phyloP scores from a whole-genome alignment of 2,797 vertebrate species.

The Pitangus sulphuratus region DNA sequence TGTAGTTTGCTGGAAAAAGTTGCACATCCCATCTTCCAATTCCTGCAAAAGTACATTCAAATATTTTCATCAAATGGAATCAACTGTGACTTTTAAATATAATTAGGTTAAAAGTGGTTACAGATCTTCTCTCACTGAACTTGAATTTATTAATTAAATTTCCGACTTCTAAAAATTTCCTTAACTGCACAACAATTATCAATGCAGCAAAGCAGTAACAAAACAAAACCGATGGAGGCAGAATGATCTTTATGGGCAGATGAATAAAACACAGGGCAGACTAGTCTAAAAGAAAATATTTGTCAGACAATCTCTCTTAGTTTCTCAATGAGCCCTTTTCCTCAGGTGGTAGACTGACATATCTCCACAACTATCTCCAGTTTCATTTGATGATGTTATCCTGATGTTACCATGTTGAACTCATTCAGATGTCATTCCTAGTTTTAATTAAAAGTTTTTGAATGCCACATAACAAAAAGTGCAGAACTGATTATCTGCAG shows the following conservation, averaged over 20 bases:
- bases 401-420: constrained; percentile 4
- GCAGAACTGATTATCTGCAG: constrained; percentile 33
- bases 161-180: neutral
- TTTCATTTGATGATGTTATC: constrained; percentile 30
- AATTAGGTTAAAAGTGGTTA: neutral
- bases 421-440: neutral
- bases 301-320: neutral
- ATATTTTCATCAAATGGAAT: neutral
- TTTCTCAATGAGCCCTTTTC: neutral
- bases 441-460: constrained; percentile 63
- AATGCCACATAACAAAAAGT: constrained; percentile 18
- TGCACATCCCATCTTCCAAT: neutral
- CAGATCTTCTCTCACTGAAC: neutral
- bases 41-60: neutral
- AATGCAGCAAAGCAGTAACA: neutral
- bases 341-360: neutral
- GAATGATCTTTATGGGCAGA: neutral
- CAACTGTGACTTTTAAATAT: neutral
- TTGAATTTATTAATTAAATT: constrained; percentile 33
- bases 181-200: neutral
- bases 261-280: neutral
- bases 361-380: neutral
- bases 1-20: neutral
- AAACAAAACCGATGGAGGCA: neutral
- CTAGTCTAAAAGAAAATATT: neutral